A percentile compares a stretch with the other conserved stretches of the same genome.
Conservation (phyloP, 2,888 invertebrate species). For the Allygus modestus region DNA sequence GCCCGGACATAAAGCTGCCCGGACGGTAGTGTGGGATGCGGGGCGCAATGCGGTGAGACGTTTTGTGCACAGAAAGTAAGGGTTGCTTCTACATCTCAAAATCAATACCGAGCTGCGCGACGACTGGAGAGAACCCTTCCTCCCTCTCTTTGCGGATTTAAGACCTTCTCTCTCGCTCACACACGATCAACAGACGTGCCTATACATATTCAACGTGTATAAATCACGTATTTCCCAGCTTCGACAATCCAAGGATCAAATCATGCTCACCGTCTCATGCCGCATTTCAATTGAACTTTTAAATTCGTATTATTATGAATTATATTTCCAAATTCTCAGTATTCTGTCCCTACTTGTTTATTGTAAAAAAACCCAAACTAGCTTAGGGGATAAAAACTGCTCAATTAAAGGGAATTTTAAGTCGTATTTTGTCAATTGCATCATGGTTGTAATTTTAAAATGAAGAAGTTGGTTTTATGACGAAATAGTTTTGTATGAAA, state of each 20-base stretch:
- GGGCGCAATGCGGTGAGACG: slow-evolving; percentile 44
- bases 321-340: no score
- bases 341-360: no score
- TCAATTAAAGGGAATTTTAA: no score
- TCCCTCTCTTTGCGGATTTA: slow-evolving; percentile 59
- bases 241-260: slow-evolving; percentile 36
- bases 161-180: slow-evolving; percentile 35
- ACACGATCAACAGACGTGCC: slow-evolving; percentile 42
- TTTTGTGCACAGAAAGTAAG: slow-evolving; percentile 38
- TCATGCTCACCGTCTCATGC: not conserved
- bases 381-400: no score
- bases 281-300: not conserved
- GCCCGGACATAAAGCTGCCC: no score
- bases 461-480: no score
- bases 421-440: no score
- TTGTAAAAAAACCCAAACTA: no score
- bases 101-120: slow-evolving; percentile 56
- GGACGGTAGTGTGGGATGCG: not conserved
- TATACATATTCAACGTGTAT: slow-evolving; percentile 50
- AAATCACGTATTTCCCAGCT: slow-evolving; percentile 43
- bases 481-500: no score
- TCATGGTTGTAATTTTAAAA: no score
- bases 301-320: not conserved
- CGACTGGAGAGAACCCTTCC: not conserved
- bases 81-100: slow-evolving; percentile 51